These are phyloP conservation scores for Salvator merianae DNA, from an alignment of 2,113 vertebrate species.

Conservation along the genomic window DNA sequence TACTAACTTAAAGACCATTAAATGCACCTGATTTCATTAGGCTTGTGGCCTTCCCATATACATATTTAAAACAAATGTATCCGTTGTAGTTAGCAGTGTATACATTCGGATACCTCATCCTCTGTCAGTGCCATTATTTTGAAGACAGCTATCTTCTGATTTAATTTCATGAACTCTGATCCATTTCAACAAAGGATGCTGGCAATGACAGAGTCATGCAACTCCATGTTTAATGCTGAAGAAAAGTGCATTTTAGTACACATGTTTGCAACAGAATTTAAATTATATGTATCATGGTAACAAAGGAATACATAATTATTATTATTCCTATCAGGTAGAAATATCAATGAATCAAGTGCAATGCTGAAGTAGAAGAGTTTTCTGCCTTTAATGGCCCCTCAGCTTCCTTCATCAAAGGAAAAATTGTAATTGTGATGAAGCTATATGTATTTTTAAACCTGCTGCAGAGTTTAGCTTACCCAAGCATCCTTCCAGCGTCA, in stretches of 20 bases:
- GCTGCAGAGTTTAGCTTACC: neutral
- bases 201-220: neutral
- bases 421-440: neutral
- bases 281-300: neutral
- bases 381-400: no score
- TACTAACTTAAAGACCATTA: neutral
- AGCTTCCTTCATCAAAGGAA: neutral
- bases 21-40: neutral
- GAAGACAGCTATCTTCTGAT: neutral
- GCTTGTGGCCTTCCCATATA: neutral
- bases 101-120: neutral
- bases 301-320: neutral
- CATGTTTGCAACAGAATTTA: neutral
- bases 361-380: neutral
- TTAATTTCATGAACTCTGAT: neutral
- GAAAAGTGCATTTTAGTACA: neutral
- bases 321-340: neutral
- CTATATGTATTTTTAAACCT: neutral
- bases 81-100: neutral
- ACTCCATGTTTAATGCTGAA: neutral
- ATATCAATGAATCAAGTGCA: neutral
- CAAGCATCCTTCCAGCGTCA: neutral
- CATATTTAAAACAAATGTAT: no score
- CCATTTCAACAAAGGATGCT: neutral
- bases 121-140: neutral